Base-by-base conservation (phyloP, 2,113 vertebrate species). In the Rhea americana region DNA sequence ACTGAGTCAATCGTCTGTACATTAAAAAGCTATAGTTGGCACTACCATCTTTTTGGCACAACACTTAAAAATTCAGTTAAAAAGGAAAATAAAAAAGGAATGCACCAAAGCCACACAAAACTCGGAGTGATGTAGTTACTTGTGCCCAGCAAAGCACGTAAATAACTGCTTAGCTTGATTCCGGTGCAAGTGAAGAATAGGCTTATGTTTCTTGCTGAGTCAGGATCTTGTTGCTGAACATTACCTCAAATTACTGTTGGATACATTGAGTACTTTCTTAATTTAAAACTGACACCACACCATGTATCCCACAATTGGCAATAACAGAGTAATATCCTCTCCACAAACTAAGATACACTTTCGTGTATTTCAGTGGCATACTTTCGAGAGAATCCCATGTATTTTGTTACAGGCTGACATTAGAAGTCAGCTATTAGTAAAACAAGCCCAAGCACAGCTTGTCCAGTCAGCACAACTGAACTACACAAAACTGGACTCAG, bases 11-110 rank as follows among this genome's bases (percentile, higher is more conserved):
- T 93, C 97, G 83, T 73, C 55, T 39, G 30, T 79, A 91, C 89
- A 73, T 94, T 94, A 95, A 97, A 91, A 90, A 82, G 62, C 82
- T 61, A 82, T 47, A 71, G 71, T 75, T 93, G 80, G 82, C 90
- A 82, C 96, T 85, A 14, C 84, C 70, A 11, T 35, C 86, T 94
- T 87, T 94, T 62, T 77, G 43, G 93, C 59, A 76, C 5, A 73
- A 93, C 68, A 51, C 93, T 95, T 92, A 2, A 91, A 92, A 96
- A 73, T 51, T 20, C 32, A 53, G 65, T 79, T 85, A 67, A 92
- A 96, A 96, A 90, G 66, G 67, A 85, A 88, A 59, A 89, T 51
- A 75, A 87, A 87, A 93, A 82, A 66, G 68, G 53, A 87, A 59
- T 32, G 11, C 61, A 83, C 41, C 47, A 80, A 92, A 91, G 48